Evolutionary conservation across 2,113 vertebrate genomes (phyloP).

Genomic region (Amazona vittata): DNA sequence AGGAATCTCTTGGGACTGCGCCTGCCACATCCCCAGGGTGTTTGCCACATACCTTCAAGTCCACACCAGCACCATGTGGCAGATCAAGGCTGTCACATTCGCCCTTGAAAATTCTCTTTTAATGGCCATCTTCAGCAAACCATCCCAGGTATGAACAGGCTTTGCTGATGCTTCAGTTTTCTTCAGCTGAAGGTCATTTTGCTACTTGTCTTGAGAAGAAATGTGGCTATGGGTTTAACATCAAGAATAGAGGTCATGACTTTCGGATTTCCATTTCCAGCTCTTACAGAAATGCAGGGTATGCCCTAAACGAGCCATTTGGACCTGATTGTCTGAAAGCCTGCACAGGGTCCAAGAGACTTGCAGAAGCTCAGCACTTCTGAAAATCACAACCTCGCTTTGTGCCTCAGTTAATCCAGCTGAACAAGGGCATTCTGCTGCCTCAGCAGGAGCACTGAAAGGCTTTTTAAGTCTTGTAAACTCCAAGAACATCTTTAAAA

Average conservation of each 20-base stretch:
- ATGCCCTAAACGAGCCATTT: not conserved
- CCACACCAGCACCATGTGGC: not conserved
- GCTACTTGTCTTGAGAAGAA: not conserved
- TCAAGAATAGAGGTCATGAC: not conserved
- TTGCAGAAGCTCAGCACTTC: not conserved
- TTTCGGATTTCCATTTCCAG: not conserved
- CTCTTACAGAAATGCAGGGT: not conserved
- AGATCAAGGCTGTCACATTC: not conserved
- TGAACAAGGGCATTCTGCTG: not conserved
- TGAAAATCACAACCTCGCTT: not conserved
- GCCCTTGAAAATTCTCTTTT: not conserved
- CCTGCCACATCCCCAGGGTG: no score
- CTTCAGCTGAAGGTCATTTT: not conserved
- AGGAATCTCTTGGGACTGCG: fast-evolving
- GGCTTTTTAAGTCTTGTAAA: not conserved
- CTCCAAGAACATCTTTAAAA: not conserved
- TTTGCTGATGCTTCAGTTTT: not conserved
- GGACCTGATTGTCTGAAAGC: not conserved
- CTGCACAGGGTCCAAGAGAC: fast-evolving
- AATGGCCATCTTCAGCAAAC: not conserved
- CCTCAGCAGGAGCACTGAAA: not conserved
- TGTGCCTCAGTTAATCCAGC: not conserved
- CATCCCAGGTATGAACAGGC: not conserved
- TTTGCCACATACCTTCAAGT: not conserved
- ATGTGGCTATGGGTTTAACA: not conserved